phyloP scores from a whole-genome alignment of 2,888 invertebrate species.

The Acheta domesticus region DNA sequence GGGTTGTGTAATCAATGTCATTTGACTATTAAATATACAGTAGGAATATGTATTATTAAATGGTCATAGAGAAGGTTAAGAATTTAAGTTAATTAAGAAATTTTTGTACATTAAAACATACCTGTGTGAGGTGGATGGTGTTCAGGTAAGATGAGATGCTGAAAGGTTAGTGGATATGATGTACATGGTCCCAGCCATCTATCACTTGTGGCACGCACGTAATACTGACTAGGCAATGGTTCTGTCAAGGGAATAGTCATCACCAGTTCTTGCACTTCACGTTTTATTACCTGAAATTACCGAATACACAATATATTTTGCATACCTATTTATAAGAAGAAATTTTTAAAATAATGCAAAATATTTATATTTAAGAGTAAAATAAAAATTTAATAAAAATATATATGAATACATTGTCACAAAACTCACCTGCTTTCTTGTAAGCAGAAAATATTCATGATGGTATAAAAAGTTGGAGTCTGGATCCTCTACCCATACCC shows the following conservation, averaged over 20 bases:
- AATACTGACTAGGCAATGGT: constrained; percentile 88
- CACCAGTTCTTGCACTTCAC: constrained; percentile 77
- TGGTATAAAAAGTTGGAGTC: constrained; percentile 93
- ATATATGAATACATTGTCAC: no score
- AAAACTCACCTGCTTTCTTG: constrained; percentile 42
- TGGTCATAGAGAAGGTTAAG: no score
- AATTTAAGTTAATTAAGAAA: no score
- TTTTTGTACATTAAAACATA: constrained; percentile 43
- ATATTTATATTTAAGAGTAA: no score
- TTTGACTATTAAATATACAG: no score
- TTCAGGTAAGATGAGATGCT: constrained; percentile 86
- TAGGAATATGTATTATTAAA: no score
- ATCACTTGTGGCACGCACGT: constrained; percentile 82
- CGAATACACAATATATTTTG: constrained; percentile 22
- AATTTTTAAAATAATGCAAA: no score
- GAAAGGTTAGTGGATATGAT: constrained; percentile 55
- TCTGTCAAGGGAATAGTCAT: constrained; percentile 95
- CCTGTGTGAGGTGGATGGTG: constrained; percentile 88
- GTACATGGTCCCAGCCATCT: constrained; percentile 67
- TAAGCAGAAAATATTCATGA: constrained; percentile 84
- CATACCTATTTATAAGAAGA: background rate
- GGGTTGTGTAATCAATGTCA: no score
- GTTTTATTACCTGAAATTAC: constrained; percentile 60
- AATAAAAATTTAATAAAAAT: no score
- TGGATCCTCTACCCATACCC: constrained; percentile 98